These are phyloP conservation scores for Xylophagus ater DNA, from an alignment of 2,888 invertebrate genomes.

Conservation along the genomic window DNA sequence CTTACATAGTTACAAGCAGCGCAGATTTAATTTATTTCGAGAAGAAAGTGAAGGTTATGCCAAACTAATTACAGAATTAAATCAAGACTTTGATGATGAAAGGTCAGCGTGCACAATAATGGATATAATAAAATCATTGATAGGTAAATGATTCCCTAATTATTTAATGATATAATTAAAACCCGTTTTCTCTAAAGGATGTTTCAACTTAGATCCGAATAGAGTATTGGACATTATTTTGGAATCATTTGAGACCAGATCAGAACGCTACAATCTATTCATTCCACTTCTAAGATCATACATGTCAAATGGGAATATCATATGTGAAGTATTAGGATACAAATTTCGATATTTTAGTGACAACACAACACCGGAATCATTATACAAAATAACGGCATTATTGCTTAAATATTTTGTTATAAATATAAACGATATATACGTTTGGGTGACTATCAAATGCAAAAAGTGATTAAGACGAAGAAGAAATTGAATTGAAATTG, in stretches of 20 bases:
- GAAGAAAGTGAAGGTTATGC: conserved; percentile 99
- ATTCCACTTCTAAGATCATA: conserved; percentile 78
- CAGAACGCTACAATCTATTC: conserved; percentile 67
- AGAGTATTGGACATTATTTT: conserved; percentile 91
- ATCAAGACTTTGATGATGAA: conserved; percentile 62
- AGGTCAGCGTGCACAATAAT: conserved; percentile 58
- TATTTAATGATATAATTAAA: conserved; percentile 4
- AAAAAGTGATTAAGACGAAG: not conserved
- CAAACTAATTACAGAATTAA: conserved; percentile 87
- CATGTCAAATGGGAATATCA: conserved; percentile 75
- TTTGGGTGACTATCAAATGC: conserved; percentile 60
- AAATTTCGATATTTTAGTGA: conserved; percentile 66
- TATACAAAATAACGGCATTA: conserved; percentile 83
- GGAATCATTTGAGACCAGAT: conserved; percentile 88
- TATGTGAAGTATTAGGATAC: conserved; percentile 91
- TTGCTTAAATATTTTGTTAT: conserved; percentile 82
- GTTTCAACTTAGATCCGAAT: conserved; percentile 98
- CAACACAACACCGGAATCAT: conserved; percentile 58
- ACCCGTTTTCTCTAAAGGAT: conserved; percentile 51
- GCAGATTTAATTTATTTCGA: conserved; percentile 95
- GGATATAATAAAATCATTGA: conserved; percentile 85
- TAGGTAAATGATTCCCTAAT: conserved; percentile 50
- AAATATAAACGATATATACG: conserved; percentile 75
- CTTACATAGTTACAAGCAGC: conserved; percentile 82
- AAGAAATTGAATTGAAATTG: conserved; percentile 2